Conservation (phyloP, 2,888 invertebrate species). For the Neelides folsomi region DNA sequence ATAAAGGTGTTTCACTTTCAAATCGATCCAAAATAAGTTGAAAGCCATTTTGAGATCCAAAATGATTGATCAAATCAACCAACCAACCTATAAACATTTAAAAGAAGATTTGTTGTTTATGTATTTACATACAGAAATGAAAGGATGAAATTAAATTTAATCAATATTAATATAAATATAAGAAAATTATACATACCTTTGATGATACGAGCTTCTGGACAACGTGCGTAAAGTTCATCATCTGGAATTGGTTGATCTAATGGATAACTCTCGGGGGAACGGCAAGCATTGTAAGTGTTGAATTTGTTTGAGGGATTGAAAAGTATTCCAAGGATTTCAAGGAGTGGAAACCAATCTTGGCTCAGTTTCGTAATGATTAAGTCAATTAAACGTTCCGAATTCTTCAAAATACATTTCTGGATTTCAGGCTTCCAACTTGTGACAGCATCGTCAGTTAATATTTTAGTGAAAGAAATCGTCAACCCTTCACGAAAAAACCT, state of each 20-base stretch:
- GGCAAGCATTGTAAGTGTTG: constrained; percentile 68
- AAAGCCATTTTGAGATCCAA: constrained; percentile 81
- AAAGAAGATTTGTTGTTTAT: no score
- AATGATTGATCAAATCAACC: constrained; percentile 85
- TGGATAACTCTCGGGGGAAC: constrained; percentile 58
- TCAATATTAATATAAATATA: no score
- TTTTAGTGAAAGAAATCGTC: constrained; percentile 87
- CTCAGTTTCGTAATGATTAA: constrained; percentile 80
- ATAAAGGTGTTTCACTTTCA: constrained; percentile 56
- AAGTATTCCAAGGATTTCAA: constrained; percentile 82
- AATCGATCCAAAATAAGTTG: constrained; percentile 70
- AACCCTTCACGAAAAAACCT: constrained; percentile 88
- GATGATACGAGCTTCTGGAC: constrained; percentile 68
- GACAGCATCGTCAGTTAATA: constrained; percentile 92
- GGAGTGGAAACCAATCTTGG: constrained; percentile 78
- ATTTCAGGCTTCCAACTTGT: constrained; percentile 96
- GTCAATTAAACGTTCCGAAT: constrained; percentile 82
- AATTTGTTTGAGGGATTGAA: constrained; percentile 94
- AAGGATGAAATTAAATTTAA: no score
- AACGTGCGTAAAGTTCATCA: constrained; percentile 58
- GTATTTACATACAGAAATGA: no score
- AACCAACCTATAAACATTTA: constrained; percentile 54
- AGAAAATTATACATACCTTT: constrained; percentile 45
- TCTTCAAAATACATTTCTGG: constrained; percentile 85
- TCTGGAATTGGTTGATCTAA: constrained; percentile 50